Evolutionary conservation across 2,113 vertebrate species (phyloP).

Genomic region (Xenopus laevis): DNA sequence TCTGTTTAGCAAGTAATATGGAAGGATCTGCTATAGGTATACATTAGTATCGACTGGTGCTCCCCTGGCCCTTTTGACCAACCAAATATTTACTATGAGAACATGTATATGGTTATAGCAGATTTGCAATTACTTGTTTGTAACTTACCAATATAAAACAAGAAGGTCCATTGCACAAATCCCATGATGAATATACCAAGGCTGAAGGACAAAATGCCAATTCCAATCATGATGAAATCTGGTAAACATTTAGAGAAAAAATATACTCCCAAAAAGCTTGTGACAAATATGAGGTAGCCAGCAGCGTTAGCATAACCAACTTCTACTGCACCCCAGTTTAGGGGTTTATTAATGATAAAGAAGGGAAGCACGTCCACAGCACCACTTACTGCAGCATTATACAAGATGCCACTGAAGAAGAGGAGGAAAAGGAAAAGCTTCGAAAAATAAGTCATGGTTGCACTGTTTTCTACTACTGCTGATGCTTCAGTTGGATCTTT

Average conservation of each 20-base stretch:
- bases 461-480: neutral
- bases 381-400: slow-evolving; percentile 67
- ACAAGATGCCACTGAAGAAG: slow-evolving; percentile 75
- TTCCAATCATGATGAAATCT: slow-evolving; percentile 78
- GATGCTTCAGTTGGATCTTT: slow-evolving; percentile 13
- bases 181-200: slow-evolving; percentile 82
- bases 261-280: slow-evolving; percentile 83
- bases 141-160: slow-evolving; percentile 79
- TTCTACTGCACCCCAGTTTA: slow-evolving; percentile 77
- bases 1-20: too few species aligned
- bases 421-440: slow-evolving; percentile 52
- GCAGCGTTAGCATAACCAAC: slow-evolving; percentile 85
- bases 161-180: slow-evolving; percentile 73
- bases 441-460: neutral
- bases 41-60: too few species aligned
- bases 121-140: too few species aligned
- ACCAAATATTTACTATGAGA: too few species aligned
- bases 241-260: slow-evolving; percentile 73
- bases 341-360: slow-evolving; percentile 79
- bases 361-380: slow-evolving; percentile 71
- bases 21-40: too few species aligned
- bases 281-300: slow-evolving; percentile 80
- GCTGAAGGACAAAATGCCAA: slow-evolving; percentile 83
- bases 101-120: too few species aligned
- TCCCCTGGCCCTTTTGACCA: too few species aligned